Evolutionary conservation across 2,113 vertebrate species (phyloP).

Genomic region (Cariama cristata): DNA sequence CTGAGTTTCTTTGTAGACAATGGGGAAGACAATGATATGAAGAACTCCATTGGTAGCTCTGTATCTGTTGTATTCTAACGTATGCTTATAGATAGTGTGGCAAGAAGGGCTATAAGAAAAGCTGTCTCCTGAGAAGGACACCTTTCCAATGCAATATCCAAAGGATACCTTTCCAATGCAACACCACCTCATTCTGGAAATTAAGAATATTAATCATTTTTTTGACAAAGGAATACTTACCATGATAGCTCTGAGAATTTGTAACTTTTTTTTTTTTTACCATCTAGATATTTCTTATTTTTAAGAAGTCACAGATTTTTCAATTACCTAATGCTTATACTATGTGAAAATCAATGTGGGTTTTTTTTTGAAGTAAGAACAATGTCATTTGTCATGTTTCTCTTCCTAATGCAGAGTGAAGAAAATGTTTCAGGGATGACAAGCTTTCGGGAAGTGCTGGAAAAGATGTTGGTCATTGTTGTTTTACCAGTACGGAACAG

Average conservation of each 20-base stretch:
- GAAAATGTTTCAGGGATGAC: conserved; percentile 98
- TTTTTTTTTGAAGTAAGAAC: not conserved
- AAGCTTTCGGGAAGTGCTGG: conserved; percentile 95
- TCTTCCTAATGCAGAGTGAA: conserved; percentile 82
- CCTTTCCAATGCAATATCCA: no score
- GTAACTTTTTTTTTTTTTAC: not conserved
- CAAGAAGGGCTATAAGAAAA: not conserved
- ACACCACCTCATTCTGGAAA: not conserved
- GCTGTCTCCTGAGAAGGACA: not conserved
- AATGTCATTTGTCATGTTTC: not conserved
- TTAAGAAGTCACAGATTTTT: not conserved
- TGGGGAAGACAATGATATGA: not conserved
- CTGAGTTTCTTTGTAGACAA: not conserved
- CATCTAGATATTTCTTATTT: not conserved
- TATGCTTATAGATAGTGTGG: not conserved
- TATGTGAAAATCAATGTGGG: not conserved
- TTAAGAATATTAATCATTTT: not conserved
- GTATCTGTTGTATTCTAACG: not conserved
- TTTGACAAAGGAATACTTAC: not conserved
- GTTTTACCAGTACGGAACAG: conserved; percentile 95
- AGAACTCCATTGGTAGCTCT: not conserved
- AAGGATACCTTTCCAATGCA: not conserved
- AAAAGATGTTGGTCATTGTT: conserved; percentile 98
- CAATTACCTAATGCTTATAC: not conserved
- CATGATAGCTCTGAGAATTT: not conserved